Evolutionary conservation across 1,140 invertebrate species (phyloP), one percentile per base, ranked within the genome.

Genomic region (Delia radicum): DNA sequence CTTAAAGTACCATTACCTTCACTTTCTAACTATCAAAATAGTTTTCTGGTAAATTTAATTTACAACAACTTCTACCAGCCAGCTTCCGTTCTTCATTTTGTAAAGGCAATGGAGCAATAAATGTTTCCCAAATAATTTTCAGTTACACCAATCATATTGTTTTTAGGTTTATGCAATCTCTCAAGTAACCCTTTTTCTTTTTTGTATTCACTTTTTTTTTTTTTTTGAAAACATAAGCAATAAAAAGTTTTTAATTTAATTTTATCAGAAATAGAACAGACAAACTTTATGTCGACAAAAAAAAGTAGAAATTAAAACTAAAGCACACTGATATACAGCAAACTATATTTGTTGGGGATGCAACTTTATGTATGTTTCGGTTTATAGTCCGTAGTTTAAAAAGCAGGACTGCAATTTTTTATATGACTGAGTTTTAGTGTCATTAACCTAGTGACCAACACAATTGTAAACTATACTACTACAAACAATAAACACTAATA

Each of bases 381-480:
- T 3, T 15, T 10, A n/a, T n/a, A n/a, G 10, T 42, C 1, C n/a
- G 37, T 42, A 18, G 5, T 55, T 24, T 18, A 33, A 31, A 33
- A 21, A 37, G 37, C n/a, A 69, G 29, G 29, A 37, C 18, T 69
- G 65, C 29, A 69, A 69, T 69, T 37, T 69, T 69, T 69, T 31
- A 69, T 69, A 69, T 69, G 29, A 69, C n/a, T 69, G 65, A 33
- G 27, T 33, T 69, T 69, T 69, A 8, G 29, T 69, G 65, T 33
- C 65, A 69, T 69, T 69, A 69, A 69, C 65, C 65, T 26, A 69
- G n/a, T 69, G 65, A 69, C 65, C 65, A 69, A 69, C 28, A 69
- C 63, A 31, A 31, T 31, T 21, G 29, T 4, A 69, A 55, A 21
- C 29, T 10, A 33, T 7, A 63, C 10, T 13, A 63, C n/a, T 63